Base-by-base conservation (phyloP, 2,113 vertebrate genomes). In the Hemichromis elongatus region DNA sequence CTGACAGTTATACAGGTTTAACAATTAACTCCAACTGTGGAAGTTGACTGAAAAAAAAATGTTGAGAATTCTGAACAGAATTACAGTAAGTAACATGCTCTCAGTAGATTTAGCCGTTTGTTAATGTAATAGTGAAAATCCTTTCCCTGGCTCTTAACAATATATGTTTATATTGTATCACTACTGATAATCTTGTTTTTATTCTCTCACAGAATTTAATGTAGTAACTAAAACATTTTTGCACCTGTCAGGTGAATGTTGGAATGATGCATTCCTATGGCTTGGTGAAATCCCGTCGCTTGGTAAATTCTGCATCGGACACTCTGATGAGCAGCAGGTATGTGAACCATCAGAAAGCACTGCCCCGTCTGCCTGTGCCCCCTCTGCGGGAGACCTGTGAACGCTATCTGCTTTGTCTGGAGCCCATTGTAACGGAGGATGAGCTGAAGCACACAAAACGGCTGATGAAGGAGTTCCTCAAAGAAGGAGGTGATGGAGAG, bases 361-460 rank as follows among this genome's bases (percentile, higher is more conserved):
- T 99, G 54, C 98, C 98, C 0, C 26, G 56, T 1, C 96, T 99
- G 35, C 98, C 98, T 0, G 96, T 99, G 28, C 98, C 99, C 0
- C 95, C 97, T 0, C 96, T 99, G 3, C 96, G 96, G 88, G 98
- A 99, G 92, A 98, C 98, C 0, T 96, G 98, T 52, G 97, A 99
- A 10, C 95, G 95, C 4, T 99, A 99, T 94, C 89, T 99, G 55
- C 81, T 92, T 24, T 95, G 95, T 0, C 95, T 99, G 92, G 96
- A 98, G 93, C 98, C 99, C 88, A 97, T 99, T 12, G 18, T 98
- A 86, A 97, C 96, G 6, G 82, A 91, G 2, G 97, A 99, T 30
- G 97, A 98, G 85, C 96, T 98, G 95, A 89, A 70, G 79, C 95
- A 96, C 59, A 98, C 98, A 0, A 95, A 92, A 54, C 53, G 93